phyloP scores from a whole-genome alignment of 2,888 invertebrate species.

The Cryptus viduatorius region DNA sequence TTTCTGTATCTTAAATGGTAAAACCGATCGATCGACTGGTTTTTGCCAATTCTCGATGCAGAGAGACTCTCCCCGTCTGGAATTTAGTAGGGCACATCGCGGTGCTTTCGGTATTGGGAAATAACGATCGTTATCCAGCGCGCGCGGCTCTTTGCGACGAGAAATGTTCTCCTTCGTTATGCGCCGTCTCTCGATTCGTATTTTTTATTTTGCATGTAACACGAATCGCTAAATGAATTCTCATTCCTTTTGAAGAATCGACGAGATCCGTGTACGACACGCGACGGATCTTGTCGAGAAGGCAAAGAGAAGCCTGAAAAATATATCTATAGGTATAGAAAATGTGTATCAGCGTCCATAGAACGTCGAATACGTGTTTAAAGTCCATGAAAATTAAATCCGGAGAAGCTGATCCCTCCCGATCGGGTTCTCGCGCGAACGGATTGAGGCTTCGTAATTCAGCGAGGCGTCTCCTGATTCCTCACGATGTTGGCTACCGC shows the following conservation, averaged over 20 bases:
- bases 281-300: not conserved
- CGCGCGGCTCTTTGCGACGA: slow-evolving; percentile 11
- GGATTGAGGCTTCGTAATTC: slow-evolving; percentile 47
- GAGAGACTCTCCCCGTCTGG: slow-evolving; percentile 50
- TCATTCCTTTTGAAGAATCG: slow-evolving; percentile 14
- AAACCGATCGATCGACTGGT: slow-evolving; percentile 55
- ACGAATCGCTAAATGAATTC: slow-evolving; percentile 36
- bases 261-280: slow-evolving; percentile 3
- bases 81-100: slow-evolving; percentile 32
- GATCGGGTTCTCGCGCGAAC: slow-evolving; percentile 33
- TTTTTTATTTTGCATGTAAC: slow-evolving; percentile 43
- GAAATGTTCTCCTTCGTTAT: not conserved
- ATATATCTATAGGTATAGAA: too few species aligned
- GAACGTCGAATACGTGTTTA: not conserved
- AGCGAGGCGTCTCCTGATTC: slow-evolving; percentile 40
- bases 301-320: not conserved
- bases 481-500: slow-evolving; percentile 2
- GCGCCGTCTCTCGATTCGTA: not conserved
- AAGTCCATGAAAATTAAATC: slow-evolving; percentile 39
- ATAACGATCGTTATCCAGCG: not conserved
- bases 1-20: slow-evolving; percentile 56
- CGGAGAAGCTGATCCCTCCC: slow-evolving; percentile 12
- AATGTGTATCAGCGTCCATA: not conserved
- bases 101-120: slow-evolving; percentile 16
- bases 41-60: slow-evolving; percentile 74